Base-by-base conservation (phyloP, 2,888 invertebrate species). In the Molorchus minor region DNA sequence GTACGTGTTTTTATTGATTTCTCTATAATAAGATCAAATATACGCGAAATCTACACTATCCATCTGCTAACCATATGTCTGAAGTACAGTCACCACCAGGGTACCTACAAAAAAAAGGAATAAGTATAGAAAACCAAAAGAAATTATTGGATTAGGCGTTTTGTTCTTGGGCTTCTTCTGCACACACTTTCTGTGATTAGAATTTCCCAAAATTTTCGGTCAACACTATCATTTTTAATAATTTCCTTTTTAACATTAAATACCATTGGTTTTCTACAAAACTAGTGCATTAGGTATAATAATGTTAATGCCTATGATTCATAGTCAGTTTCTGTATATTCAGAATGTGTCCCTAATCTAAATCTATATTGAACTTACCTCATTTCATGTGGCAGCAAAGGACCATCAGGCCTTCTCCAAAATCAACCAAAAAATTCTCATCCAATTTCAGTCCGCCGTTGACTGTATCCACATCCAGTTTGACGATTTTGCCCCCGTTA, bases 81-180 rank as follows among this genome's bases (percentile, higher is more conserved):
- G 96, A 96, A 2, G 96, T 94, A 75, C 96, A 96, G 80, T 98
- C 97, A 19, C 97, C 97, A n/a, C 96, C 97, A 1, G 96, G 96
- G 79, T 96, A 97, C 75, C 91, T 88, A 46, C 56, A 82, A 80
- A 77, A 57, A 41, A 43, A n/a, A n/a, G n/a, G n/a, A n/a, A n/a
- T n/a, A n/a, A n/a, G n/a, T n/a, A n/a, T n/a, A n/a, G n/a, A n/a
- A n/a, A n/a, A n/a, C n/a, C n/a, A n/a, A n/a, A n/a, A n/a, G n/a
- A n/a, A n/a, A n/a, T n/a, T n/a, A n/a, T n/a, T n/a, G n/a, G n/a
- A n/a, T n/a, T n/a, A n/a, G n/a, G n/a, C n/a, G n/a, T n/a, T n/a
- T n/a, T n/a, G n/a, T n/a, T n/a, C n/a, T n/a, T n/a, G n/a, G n/a
- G n/a, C n/a, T n/a, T n/a, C n/a, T n/a, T n/a, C n/a, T n/a, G n/a